phyloP scores from a whole-genome alignment of 64 coral and sea anemone species.

The Montipora foliosa region DNA sequence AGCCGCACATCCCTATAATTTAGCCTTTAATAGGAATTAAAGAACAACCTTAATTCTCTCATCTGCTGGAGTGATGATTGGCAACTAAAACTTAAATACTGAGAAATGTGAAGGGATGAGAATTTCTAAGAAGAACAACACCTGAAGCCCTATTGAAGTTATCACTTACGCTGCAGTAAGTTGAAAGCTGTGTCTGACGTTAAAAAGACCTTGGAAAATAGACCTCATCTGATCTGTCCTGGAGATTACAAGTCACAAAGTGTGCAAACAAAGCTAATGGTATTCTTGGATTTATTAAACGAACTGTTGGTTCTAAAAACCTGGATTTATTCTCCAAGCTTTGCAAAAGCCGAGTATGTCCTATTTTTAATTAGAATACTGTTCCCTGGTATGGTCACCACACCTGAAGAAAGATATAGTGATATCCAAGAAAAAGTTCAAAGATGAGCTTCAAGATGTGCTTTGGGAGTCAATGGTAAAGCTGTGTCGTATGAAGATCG shows the following conservation, averaged over 20 bases:
- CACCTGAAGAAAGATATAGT: background rate
- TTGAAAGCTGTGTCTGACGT: constrained; percentile 1
- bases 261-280: constrained; percentile 38
- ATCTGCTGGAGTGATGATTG: constrained; percentile 4
- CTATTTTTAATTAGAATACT: constrained; percentile 20
- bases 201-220: constrained; percentile 32
- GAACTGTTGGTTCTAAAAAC: background rate
- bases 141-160: background rate
- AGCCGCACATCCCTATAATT: too few relatives aligned
- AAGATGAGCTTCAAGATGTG: background rate
- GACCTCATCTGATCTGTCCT: constrained; percentile 30
- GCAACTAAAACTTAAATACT: constrained; percentile 34
- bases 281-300: constrained; percentile 27
- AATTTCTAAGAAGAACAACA: constrained; percentile 20
- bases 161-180: background rate
- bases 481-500: constrained; percentile 5
- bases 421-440: background rate
- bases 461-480: background rate
- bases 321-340: background rate
- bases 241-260: constrained; percentile 31
- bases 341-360: background rate
- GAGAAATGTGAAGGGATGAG: constrained; percentile 46
- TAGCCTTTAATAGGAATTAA: too few relatives aligned
- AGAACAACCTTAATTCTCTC: too few relatives aligned
- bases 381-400: background rate